These are phyloP conservation scores for Drosophila arizonae DNA, from an alignment of 1,140 invertebrate genomes.

Conservation along the genomic window DNA sequence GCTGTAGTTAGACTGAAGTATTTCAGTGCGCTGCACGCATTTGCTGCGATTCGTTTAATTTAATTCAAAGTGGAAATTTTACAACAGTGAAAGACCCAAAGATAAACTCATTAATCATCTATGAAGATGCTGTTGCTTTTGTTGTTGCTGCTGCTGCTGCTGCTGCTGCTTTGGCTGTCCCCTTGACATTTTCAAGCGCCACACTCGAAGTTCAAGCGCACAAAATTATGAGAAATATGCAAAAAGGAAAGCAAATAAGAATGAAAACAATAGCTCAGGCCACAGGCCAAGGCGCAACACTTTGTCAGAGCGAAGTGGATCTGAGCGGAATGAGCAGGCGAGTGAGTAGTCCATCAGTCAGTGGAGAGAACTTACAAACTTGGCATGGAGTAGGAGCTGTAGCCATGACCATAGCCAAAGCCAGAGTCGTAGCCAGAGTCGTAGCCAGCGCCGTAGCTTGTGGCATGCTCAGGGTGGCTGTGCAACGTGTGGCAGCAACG, in stretches of 20 bases:
- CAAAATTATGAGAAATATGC: slow-evolving; percentile 44
- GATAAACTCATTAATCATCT: slow-evolving; percentile 47
- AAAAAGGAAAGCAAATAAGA: slow-evolving; percentile 4
- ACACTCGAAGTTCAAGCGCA: slow-evolving; percentile 40
- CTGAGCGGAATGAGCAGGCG: slow-evolving; percentile 10
- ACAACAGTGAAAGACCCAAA: slow-evolving; percentile 9
- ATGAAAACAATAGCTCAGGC: slow-evolving; percentile 19
- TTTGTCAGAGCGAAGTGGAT: slow-evolving; percentile 30
- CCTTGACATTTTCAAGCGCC: slow-evolving; percentile 42
- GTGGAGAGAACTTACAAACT: slow-evolving; percentile 7
- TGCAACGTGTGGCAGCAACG: slow-evolving; percentile 8
- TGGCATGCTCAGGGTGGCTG: not conserved
- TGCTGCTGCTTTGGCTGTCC: slow-evolving; percentile 1
- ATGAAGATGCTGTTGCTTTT: not conserved
- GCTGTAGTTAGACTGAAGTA: not conserved
- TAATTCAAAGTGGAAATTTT: slow-evolving; percentile 18
- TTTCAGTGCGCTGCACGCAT: slow-evolving; percentile 7
- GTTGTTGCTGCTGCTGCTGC: too few relatives aligned
- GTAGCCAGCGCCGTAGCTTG: not conserved
- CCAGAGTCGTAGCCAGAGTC: too few relatives aligned
- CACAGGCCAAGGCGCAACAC: slow-evolving; percentile 13
- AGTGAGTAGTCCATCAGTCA: slow-evolving; percentile 34
- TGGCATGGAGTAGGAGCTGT: not conserved
- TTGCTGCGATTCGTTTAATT: slow-evolving; percentile 19
- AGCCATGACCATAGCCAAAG: not conserved